Evolutionary conservation across 2,113 vertebrate genomes (phyloP).

Genomic region (Leptodactylus fuscus): DNA sequence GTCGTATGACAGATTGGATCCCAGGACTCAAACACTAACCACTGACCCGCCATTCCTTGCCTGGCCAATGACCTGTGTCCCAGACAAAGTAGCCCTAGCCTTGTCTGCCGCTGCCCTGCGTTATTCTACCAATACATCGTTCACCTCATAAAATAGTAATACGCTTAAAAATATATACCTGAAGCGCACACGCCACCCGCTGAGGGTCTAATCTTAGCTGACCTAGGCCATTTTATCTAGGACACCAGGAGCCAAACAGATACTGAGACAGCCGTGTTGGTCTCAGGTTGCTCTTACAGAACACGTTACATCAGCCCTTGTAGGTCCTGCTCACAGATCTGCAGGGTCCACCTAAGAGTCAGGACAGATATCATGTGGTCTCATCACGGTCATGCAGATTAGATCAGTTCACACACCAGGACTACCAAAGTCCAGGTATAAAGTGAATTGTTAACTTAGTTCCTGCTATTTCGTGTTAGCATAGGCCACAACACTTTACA

Average conservation of each 20-base stretch:
- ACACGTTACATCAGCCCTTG: slow-evolving; percentile 14
- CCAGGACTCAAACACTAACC: too few relatives aligned
- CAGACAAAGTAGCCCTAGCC: too few relatives aligned
- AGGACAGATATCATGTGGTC: background rate
- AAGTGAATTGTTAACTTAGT: background rate
- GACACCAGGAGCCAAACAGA: slow-evolving; percentile 1
- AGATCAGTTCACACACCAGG: too few relatives aligned
- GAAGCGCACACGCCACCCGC: background rate
- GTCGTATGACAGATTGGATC: too few relatives aligned
- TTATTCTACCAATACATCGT: background rate
- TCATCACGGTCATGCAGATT: background rate
- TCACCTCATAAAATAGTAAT: background rate
- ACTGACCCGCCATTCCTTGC: background rate
- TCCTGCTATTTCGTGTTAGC: too few relatives aligned
- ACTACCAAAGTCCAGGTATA: background rate
- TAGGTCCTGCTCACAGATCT: background rate
- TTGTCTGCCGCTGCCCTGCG: too few relatives aligned
- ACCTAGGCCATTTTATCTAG: slow-evolving; percentile 16
- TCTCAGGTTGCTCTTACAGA: slow-evolving; percentile 16
- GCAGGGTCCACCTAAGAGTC: too few relatives aligned
- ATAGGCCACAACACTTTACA: too few relatives aligned
- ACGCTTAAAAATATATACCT: background rate
- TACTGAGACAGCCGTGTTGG: background rate
- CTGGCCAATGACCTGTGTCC: too few relatives aligned
- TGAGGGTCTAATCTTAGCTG: slow-evolving; percentile 23